These are phyloP conservation scores for Eugnorisma glareosa DNA, from an alignment of 2,888 invertebrate genomes.

Conservation along the genomic window DNA sequence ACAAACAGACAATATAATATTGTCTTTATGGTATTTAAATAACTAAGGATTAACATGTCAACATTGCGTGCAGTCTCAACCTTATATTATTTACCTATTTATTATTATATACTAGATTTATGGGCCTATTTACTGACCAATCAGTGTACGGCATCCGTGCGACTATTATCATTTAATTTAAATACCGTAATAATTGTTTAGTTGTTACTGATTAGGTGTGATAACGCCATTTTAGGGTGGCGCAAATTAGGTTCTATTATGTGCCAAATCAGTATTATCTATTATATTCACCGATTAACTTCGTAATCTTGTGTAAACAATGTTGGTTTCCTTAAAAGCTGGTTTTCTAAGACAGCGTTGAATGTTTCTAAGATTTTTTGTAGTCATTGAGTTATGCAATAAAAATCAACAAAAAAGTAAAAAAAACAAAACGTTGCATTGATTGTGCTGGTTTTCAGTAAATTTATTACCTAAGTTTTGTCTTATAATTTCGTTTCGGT, in stretches of 20 bases:
- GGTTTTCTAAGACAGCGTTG: background rate
- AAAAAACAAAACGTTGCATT: background rate
- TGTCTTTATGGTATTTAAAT: constrained; percentile 55
- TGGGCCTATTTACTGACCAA: constrained; percentile 44
- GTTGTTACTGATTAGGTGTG: constrained; percentile 22
- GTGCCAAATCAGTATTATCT: constrained; percentile 16
- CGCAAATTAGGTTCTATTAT: constrained; percentile 30
- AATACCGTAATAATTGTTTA: constrained; percentile 35
- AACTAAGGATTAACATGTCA: constrained; percentile 57
- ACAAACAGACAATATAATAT: constrained; percentile 49
- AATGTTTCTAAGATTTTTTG: background rate
- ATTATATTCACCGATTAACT: background rate
- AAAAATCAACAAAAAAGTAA: background rate
- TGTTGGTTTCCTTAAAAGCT: background rate
- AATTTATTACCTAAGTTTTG: background rate
- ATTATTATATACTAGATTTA: constrained; percentile 53
- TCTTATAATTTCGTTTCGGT: background rate
- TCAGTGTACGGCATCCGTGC: constrained; percentile 44
- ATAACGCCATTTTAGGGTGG: constrained; percentile 23
- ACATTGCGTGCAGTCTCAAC: constrained; percentile 45
- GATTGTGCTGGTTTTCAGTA: background rate
- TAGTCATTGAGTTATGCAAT: background rate
- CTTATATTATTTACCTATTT: constrained; percentile 49
- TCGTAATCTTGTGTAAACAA: background rate
- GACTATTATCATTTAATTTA: constrained; percentile 38